A percentile compares a stretch with the other conserved stretches of the same genome.
Evolutionary conservation across 1,140 invertebrate species (phyloP).

Genomic region (Apocrypta bakeri): DNA sequence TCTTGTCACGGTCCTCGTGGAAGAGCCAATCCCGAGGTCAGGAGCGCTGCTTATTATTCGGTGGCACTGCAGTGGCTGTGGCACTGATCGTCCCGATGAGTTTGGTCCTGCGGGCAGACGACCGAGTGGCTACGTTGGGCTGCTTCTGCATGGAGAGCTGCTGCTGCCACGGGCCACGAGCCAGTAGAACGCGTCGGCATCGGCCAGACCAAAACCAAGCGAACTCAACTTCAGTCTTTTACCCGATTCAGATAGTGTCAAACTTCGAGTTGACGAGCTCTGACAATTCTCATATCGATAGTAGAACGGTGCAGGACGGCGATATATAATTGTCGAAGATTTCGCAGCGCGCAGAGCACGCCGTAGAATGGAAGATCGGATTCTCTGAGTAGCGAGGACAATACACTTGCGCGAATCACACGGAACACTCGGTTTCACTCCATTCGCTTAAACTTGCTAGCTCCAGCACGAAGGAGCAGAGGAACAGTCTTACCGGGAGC

Average conservation of each 20-base stretch:
- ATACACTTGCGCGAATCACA: conserved; percentile 4
- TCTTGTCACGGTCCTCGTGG: background rate
- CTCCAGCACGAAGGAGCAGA: conserved; percentile 11
- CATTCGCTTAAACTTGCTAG: background rate
- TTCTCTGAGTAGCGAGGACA: background rate
- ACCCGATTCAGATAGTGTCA: background rate
- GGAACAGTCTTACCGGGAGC: conserved; percentile 55
- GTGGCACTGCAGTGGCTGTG: background rate
- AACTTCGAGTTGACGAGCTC: background rate
- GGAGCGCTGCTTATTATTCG: conserved; percentile 22
- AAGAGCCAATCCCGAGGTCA: conserved; percentile 25
- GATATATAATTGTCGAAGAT: too few relatives aligned
- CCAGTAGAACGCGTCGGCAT: conserved; percentile 24
- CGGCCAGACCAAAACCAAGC: background rate
- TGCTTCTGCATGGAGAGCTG: conserved; percentile 1
- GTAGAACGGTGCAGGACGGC: too few relatives aligned
- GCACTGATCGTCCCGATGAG: background rate
- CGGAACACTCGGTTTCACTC: background rate
- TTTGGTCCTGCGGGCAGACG: background rate
- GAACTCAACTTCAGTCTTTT: too few relatives aligned
- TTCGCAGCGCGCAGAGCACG: background rate
- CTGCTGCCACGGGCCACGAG: background rate
- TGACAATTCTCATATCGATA: background rate
- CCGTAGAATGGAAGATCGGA: background rate
- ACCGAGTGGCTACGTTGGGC: background rate